Evolutionary conservation across 1,140 invertebrate species (phyloP), one percentile per base, ranked within the genome.

Genomic region (Scaptomyza graminum): DNA sequence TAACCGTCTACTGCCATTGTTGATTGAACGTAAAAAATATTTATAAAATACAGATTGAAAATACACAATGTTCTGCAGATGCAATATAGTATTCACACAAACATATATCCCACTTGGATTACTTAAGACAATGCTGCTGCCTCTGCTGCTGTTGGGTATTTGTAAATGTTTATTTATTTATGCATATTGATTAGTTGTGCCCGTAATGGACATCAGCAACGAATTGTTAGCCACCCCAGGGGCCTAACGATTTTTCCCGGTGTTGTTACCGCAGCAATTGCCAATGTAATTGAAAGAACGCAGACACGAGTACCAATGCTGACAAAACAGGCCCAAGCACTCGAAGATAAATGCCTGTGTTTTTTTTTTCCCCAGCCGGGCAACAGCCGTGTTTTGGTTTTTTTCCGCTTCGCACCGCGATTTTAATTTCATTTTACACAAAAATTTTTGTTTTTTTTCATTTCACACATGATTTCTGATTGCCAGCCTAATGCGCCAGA

Each of bases 381-480:
- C 64, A 60, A 54, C 55, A 47, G 59, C 16, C 49, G 34, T 84
- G 74, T 62, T 81, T 70, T 52, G 81, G 64, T 72, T 82, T 68
- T 67, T 52, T 76, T 56, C 54, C 74, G 74, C 66, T 68, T 78
- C 50, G 55, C 60, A 71, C 66, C 74, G 83, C 83, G 82, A 87
- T 87, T 87, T 87, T 88, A 79, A 83, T 87, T 87, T 87, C 67
- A 87, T 82, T 87, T 76, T 62, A 64, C 57, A 70, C 54, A 68
- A 44, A 49, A 52, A 71, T 65, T 71, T 50, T 51, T 34, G 31
- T 76, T 77, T 80, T 88, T 83, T 71, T 74, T 69, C 83, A 88
- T 88, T 88, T 88, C 83, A 88, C 83, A 88, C 83, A 88, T 88
- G 83, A 88, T 88, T 88, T 88, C 83, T 88, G 83, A 88, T 88